These are phyloP conservation scores for Moxostoma hubbsi DNA, from an alignment of 2,797 vertebrate genomes.

Conservation along the genomic window DNA sequence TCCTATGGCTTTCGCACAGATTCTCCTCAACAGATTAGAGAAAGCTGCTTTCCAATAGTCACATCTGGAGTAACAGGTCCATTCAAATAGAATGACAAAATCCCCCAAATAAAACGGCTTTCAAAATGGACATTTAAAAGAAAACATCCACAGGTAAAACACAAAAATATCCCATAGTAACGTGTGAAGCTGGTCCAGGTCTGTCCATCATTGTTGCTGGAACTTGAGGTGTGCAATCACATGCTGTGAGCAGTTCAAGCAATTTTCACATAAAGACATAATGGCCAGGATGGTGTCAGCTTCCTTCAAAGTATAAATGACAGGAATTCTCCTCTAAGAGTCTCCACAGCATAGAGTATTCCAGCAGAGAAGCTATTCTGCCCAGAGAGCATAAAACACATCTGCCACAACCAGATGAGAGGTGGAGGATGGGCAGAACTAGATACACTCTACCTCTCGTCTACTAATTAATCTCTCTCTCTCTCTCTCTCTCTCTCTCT, in stretches of 20 bases:
- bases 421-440: conserved; percentile 21
- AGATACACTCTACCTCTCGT: conserved; percentile 20
- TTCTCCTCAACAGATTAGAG: conserved; percentile 18
- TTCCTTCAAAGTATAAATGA: conserved; percentile 9
- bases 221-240: conserved; percentile 16
- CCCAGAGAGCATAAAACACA: conserved; percentile 9
- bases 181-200: conserved; percentile 23
- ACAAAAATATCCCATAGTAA: conserved; percentile 27
- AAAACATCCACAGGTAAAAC: background rate
- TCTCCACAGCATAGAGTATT: background rate
- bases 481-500: conserved; percentile 34
- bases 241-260: conserved; percentile 14
- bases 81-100: background rate
- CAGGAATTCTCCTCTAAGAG: background rate
- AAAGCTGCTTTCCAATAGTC: conserved; percentile 42
- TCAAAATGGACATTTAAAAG: background rate
- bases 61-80: conserved; percentile 23
- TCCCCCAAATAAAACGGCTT: background rate
- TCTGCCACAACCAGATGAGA: conserved; percentile 25
- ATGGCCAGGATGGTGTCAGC: background rate
- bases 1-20: conserved; percentile 13
- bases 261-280: background rate
- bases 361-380: conserved; percentile 31
- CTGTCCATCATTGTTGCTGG: background rate
- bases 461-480: conserved; percentile 32